phyloP scores from a whole-genome alignment of 1,140 invertebrate species.

The Palaemon carinicauda region DNA sequence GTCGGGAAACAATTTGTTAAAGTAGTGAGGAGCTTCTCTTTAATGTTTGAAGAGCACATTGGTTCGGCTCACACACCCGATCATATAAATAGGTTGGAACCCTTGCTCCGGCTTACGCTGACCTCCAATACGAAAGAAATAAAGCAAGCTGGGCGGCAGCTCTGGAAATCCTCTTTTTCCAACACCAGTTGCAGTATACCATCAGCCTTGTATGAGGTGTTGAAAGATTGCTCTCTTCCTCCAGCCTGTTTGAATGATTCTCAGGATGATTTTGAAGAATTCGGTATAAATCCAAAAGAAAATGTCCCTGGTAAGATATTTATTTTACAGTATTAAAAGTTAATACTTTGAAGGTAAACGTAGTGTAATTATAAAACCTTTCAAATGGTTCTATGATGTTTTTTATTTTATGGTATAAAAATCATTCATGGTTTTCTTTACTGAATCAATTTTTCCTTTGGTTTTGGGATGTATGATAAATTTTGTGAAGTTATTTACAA shows the following conservation, averaged over 20 bases:
- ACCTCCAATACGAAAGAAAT: slow-evolving; percentile 21
- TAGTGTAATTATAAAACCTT: background rate
- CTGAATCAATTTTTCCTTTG: background rate
- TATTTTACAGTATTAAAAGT: background rate
- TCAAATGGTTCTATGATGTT: background rate
- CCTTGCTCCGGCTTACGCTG: slow-evolving; percentile 11
- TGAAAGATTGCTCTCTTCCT: slow-evolving; percentile 23
- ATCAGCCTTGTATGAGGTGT: background rate
- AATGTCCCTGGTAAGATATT: slow-evolving; percentile 2
- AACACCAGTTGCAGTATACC: slow-evolving; percentile 13
- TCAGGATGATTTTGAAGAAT: background rate
- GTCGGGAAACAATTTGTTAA: slow-evolving; percentile 27
- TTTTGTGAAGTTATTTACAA: background rate
- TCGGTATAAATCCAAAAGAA: slow-evolving; percentile 12
- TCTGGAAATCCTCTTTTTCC: slow-evolving; percentile 22
- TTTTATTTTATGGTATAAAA: background rate
- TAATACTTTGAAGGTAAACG: background rate
- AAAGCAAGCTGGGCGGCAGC: background rate
- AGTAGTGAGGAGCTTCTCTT: slow-evolving; percentile 15
- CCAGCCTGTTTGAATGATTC: slow-evolving; percentile 21
- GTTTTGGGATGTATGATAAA: background rate
- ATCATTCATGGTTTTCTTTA: background rate
- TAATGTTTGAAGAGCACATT: slow-evolving; percentile 15
- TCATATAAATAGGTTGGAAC: background rate
- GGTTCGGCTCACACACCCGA: slow-evolving; percentile 3